A percentile compares a stretch with the other conserved stretches of the same genome.
Conservation (phyloP, 2,797 vertebrate genomes). For the Fringilla coelebs region DNA sequence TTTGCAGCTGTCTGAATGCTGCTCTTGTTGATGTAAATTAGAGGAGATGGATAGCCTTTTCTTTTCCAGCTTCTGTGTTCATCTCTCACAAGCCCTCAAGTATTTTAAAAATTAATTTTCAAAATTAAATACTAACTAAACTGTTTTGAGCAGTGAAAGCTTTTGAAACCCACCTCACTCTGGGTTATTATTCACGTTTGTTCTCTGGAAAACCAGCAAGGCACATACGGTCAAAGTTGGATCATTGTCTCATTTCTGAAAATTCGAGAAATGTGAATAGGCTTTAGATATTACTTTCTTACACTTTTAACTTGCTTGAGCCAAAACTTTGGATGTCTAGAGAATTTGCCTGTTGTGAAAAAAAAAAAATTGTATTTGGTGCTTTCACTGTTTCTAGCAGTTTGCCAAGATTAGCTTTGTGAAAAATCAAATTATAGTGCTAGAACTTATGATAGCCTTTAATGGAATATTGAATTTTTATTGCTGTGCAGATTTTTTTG, state of each 20-base stretch:
- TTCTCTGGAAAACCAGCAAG: not conserved
- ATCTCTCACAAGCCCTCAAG: not conserved
- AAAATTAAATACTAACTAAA: not conserved
- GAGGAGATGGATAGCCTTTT: not conserved
- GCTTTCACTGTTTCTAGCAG: not conserved
- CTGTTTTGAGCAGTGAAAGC: not conserved
- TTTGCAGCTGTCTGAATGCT: not conserved
- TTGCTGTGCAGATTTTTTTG: not conserved
- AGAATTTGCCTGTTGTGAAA: not conserved
- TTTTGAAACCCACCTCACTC: not conserved
- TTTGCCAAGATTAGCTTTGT: not conserved
- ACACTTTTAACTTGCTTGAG: not conserved
- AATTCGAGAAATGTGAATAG: not conserved
- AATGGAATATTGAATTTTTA: not conserved
- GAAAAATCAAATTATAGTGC: not conserved
- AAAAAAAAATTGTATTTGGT: not conserved
- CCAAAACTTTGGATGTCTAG: not conserved
- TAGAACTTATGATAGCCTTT: not conserved
- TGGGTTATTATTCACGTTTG: not conserved
- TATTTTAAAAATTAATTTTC: not conserved
- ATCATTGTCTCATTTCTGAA: not conserved
- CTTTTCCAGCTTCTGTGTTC: not conserved
- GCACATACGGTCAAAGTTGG: not conserved
- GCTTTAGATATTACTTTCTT: not conserved
- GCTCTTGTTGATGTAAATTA: not conserved